These are phyloP conservation scores for Corvus hawaiiensis DNA, from an alignment of 2,113 vertebrate species.

Conservation along the genomic window DNA sequence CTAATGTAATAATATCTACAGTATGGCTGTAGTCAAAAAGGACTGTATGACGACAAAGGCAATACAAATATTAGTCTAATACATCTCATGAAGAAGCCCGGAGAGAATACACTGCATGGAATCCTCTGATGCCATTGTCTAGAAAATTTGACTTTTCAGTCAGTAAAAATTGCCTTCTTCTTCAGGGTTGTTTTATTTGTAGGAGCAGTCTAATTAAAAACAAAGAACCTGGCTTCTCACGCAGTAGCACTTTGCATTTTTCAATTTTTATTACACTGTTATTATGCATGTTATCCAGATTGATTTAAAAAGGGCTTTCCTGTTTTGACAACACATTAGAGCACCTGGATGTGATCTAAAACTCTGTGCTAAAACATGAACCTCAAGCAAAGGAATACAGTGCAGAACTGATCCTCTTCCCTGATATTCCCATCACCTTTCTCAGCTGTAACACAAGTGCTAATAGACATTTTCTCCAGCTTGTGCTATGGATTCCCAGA, in stretches of 20 bases:
- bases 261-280: background rate
- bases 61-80: background rate
- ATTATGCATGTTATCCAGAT: background rate
- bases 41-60: background rate
- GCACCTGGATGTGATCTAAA: background rate
- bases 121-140: background rate
- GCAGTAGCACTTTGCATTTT: background rate
- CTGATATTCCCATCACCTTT: background rate
- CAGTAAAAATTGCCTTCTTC: background rate
- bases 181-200: background rate
- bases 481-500: background rate
- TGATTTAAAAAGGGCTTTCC: background rate
- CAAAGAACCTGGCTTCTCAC: background rate
- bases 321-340: background rate
- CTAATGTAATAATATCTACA: background rate
- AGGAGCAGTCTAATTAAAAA: background rate
- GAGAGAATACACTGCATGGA: background rate
- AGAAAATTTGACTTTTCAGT: background rate
- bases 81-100: background rate
- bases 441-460: background rate
- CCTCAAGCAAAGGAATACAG: background rate
- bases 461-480: background rate
- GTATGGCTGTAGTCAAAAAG: background rate
- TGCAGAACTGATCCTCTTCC: background rate
- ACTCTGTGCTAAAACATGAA: background rate